phyloP scores from a whole-genome alignment of 2,113 vertebrate genomes.

The Aphelocoma coerulescens region DNA sequence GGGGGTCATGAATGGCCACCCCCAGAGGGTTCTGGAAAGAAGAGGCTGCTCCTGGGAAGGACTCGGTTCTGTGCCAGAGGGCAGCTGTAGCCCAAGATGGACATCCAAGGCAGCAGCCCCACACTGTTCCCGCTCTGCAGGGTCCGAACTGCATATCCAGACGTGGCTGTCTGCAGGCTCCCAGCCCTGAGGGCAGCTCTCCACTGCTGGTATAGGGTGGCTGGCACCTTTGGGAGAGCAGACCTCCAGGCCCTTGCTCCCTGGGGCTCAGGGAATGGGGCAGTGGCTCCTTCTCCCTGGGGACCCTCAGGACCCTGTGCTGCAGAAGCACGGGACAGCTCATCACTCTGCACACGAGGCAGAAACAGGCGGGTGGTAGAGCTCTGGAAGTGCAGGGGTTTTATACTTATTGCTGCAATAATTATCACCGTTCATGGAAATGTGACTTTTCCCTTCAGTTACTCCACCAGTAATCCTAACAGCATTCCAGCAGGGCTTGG shows the following conservation, averaged over 20 bases:
- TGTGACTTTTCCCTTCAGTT: neutral
- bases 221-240: neutral
- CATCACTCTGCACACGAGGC: accelerated
- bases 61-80: accelerated
- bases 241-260: neutral
- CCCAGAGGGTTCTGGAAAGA: neutral
- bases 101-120: neutral
- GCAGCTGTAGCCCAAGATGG: neutral
- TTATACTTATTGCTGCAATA: neutral
- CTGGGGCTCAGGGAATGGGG: neutral
- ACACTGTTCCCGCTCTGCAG: accelerated
- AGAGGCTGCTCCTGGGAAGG: neutral
- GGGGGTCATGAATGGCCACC: accelerated
- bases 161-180: accelerated
- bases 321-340: neutral
- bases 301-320: accelerated
- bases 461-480: neutral
- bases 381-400: neutral
- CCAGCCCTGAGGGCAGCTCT: neutral
- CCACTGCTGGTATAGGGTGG: accelerated
- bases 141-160: neutral
- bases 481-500: neutral
- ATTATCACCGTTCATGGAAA: neutral
- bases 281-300: neutral
- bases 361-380: neutral